Conservation (phyloP, 1,140 invertebrate species). For the Metopolophium dirhodum region DNA sequence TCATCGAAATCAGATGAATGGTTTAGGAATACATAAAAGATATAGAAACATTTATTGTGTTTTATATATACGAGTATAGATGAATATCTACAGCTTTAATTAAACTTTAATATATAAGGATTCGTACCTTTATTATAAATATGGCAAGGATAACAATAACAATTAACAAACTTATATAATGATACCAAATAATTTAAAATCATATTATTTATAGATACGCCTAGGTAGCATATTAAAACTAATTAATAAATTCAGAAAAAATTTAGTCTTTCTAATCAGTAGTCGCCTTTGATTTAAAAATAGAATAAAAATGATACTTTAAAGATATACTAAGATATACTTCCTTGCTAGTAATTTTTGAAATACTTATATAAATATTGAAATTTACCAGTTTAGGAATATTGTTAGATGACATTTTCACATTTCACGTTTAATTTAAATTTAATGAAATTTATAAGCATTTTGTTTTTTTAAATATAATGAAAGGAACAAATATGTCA, state of each 20-base stretch:
- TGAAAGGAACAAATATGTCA: not conserved
- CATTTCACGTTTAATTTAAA: not conserved
- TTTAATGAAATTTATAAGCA: not conserved
- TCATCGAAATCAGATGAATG: too few species aligned
- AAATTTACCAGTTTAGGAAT: not conserved
- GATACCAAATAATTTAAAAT: not conserved
- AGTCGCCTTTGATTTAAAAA: too few species aligned
- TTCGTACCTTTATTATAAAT: not conserved
- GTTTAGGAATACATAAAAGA: too few species aligned
- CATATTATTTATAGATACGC: not conserved
- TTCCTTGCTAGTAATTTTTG: too few species aligned
- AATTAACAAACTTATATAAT: not conserved
- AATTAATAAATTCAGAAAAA: not conserved
- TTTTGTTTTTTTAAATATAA: not conserved
- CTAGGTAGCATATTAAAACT: not conserved
- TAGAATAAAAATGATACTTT: too few species aligned
- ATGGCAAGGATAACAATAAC: not conserved
- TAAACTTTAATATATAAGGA: too few species aligned
- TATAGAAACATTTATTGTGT: too few species aligned
- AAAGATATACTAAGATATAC: too few species aligned
- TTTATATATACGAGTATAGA: too few species aligned
- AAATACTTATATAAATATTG: too few species aligned
- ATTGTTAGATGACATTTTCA: not conserved
- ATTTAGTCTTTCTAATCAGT: not conserved
- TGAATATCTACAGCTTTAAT: too few species aligned